A percentile compares a stretch with the other conserved stretches of the same genome.
Conservation (phyloP, 2,797 vertebrate genomes). For the Epinephelus malabaricus region DNA sequence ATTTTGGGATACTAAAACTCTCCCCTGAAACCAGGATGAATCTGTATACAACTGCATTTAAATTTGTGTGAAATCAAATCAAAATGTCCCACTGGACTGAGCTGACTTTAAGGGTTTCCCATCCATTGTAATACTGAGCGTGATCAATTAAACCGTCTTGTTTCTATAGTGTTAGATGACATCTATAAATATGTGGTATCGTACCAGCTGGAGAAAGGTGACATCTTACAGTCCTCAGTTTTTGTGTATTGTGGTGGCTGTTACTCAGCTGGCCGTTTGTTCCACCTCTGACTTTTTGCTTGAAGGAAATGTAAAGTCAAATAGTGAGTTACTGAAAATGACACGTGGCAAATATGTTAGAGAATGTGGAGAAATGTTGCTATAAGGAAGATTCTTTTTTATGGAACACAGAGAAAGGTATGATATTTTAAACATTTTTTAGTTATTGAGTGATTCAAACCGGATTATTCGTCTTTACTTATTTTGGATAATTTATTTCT, state of each 20-base stretch:
- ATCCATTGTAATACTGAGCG: not conserved
- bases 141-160: not conserved
- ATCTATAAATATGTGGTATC: not conserved
- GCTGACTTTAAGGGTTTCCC: not conserved
- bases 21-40: not conserved
- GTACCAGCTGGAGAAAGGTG: not conserved
- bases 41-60: not conserved
- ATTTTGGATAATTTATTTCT: not conserved
- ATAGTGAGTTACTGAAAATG: not conserved
- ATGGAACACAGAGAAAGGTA: not conserved
- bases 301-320: not conserved
- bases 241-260: conserved; percentile 1
- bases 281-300: not conserved
- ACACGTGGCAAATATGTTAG: not conserved
- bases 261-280: not conserved
- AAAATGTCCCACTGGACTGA: not conserved
- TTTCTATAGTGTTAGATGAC: too few species aligned
- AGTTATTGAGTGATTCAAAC: too few species aligned
- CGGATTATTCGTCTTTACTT: too few species aligned
- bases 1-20: not conserved
- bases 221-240: not conserved
- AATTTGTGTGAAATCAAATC: not conserved
- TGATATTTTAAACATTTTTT: too few species aligned
- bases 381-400: not conserved
- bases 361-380: not conserved